phyloP scores from a whole-genome alignment of 2,888 invertebrate species.

The Congeria kusceri region DNA sequence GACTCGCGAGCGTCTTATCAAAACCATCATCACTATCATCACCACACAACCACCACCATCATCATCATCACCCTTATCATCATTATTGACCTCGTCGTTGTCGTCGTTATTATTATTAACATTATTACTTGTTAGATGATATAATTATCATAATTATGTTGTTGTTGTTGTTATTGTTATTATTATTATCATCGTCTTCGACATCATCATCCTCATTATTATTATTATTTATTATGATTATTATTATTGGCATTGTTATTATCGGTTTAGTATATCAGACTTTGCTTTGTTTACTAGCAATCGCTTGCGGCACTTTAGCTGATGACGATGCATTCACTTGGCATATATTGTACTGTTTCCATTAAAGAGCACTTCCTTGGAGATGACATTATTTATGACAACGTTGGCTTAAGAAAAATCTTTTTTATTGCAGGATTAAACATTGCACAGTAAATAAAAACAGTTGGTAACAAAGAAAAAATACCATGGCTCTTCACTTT shows the following conservation, averaged over 20 bases:
- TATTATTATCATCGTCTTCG: not conserved
- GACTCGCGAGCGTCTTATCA: too few species aligned
- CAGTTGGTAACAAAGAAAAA: not conserved
- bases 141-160: too few species aligned
- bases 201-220: not conserved
- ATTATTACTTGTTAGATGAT: not conserved
- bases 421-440: conserved; percentile 24
- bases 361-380: conserved; percentile 54
- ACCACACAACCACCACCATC: too few species aligned
- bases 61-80: not conserved
- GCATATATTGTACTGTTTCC: not conserved
- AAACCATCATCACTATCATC: not conserved
- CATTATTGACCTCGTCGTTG: not conserved
- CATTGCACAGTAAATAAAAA: conserved; percentile 13
- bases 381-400: conserved; percentile 61
- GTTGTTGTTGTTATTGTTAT: not conserved
- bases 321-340: too few species aligned
- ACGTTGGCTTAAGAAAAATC: conserved; percentile 34
- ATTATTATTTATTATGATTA: not conserved
- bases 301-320: too few species aligned
- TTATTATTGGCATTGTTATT: not conserved
- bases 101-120: not conserved
- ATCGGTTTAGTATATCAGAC: too few species aligned
- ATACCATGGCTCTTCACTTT: conserved; percentile 74
- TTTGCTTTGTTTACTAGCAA: too few species aligned